These are phyloP conservation scores for Clivina fossor DNA, from an alignment of 2,888 invertebrate genomes.

Conservation along the genomic window DNA sequence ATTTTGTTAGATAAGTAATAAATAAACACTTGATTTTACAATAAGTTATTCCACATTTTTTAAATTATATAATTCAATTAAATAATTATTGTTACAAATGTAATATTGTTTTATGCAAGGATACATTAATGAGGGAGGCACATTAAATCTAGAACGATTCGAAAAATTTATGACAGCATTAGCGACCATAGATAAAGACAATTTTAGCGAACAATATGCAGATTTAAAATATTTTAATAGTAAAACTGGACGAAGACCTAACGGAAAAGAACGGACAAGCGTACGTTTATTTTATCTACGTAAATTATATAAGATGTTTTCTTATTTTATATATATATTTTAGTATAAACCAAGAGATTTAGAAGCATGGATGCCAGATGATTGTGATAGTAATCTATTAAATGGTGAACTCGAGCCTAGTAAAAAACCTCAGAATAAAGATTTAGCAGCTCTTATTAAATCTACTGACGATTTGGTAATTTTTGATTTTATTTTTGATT, in stretches of 20 bases:
- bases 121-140: slow-evolving; percentile 90
- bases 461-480: slow-evolving; percentile 65
- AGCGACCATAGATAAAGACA: slow-evolving; percentile 70
- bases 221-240: slow-evolving; percentile 82
- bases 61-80: no score
- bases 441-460: slow-evolving; percentile 63
- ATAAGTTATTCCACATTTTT: no score
- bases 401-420: slow-evolving; percentile 50
- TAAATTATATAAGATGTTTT: not conserved
- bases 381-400: slow-evolving; percentile 56
- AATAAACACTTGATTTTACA: no score
- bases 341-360: slow-evolving; percentile 38
- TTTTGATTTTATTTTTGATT: slow-evolving; percentile 5
- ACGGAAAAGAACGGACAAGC: slow-evolving; percentile 51
- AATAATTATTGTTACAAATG: slow-evolving; percentile 1
- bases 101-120: slow-evolving; percentile 57
- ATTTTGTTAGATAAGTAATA: no score
- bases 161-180: slow-evolving; percentile 80
- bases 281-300: slow-evolving; percentile 37
- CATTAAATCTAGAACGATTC: slow-evolving; percentile 78
- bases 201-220: slow-evolving; percentile 74
- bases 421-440: slow-evolving; percentile 54
- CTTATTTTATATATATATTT: slow-evolving; percentile 1
- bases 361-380: slow-evolving; percentile 49
- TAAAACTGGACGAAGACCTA: slow-evolving; percentile 70